Conservation (phyloP, 1,140 invertebrate species). For the Littorina saxatilis region DNA sequence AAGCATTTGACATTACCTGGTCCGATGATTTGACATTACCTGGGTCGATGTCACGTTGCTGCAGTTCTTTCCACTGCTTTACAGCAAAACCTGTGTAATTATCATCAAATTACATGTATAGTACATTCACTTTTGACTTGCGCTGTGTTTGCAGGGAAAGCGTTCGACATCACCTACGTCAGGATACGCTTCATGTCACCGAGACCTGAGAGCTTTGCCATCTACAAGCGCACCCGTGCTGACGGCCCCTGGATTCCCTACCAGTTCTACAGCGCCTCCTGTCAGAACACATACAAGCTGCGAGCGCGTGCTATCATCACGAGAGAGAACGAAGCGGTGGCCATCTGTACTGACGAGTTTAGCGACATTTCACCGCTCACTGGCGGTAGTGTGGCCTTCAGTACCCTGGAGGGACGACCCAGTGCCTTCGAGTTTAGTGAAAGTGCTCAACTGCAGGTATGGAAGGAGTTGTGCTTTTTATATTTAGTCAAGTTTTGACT, state of each 20-base stretch:
- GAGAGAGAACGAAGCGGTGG: slow-evolving; percentile 84
- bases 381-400: slow-evolving; percentile 97
- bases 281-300: slow-evolving; percentile 91
- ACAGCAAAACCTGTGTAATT: no score
- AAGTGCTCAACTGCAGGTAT: slow-evolving; percentile 90
- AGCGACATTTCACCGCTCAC: slow-evolving; percentile 97
- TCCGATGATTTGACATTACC: no score
- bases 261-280: slow-evolving; percentile 96
- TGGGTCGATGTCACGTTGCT: no score
- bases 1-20: no score
- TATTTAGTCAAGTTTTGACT: no score
- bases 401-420: slow-evolving; percentile 95
- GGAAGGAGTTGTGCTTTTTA: no score
- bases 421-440: slow-evolving; percentile 94
- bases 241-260: slow-evolving; percentile 93
- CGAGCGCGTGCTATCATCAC: slow-evolving; percentile 80
- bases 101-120: no score
- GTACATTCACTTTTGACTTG: not conserved
- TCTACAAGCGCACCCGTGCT: slow-evolving; percentile 90
- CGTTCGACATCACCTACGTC: slow-evolving; percentile 98
- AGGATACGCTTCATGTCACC: slow-evolving; percentile 95
- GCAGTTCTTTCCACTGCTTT: no score
- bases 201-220: slow-evolving; percentile 96
- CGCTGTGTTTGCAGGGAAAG: slow-evolving; percentile 92
- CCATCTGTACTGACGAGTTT: slow-evolving; percentile 96